Base-by-base conservation (phyloP, 2,113 vertebrate genomes). In the Smithornis capensis region DNA sequence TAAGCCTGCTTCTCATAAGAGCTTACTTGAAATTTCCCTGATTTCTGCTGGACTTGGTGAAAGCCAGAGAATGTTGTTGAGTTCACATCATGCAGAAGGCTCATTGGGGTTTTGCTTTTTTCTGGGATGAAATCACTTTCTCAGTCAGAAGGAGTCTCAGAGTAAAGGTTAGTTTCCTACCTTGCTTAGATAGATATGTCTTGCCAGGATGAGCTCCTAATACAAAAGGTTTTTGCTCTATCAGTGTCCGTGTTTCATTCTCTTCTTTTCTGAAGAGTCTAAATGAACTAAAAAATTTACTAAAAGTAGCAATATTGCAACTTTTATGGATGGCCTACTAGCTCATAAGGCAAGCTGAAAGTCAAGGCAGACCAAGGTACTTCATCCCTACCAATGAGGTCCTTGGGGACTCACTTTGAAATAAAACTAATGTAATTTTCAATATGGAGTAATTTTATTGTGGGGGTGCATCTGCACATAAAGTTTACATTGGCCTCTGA, bases 401-500 rank as follows among this genome's bases (percentile, higher is more conserved):
- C 92, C 78, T 42, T 24, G 29, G 83, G 78, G 83, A 78, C 60
- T 86, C 73, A 70, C 57, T 95, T 74, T 52, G 89, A 80, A 86
- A 91, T 95, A 21, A 83, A 93, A 87, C 53, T 52, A 6, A 84
- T 92, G 86, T 92, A 3, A 91, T 88, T 94, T 97, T 94, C 93
- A 90, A 90, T 81, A 97, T 81, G 93, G 82, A 91, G 91, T 68
- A 3, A 1, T 91, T 96, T 96, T 96, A 86, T 91, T 93, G 85
- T 90, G 76, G 83, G 83, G 73, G 83, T 94, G 79, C 91, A 94
- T 94, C 82, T 92, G 82, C 23, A 28, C 87, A 84, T 92, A 55
- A 94, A 90, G 92, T 88, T 96, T 95, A 82, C 76, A 22, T 60
- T 79, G 91, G 73, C 15, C 60, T 88, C 82, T 87, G 92, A 90